A percentile compares a stretch with the other conserved stretches of the same genome.
phyloP scores from a whole-genome alignment of 64 coral and sea anemone genomes.

The Porites lutea region DNA sequence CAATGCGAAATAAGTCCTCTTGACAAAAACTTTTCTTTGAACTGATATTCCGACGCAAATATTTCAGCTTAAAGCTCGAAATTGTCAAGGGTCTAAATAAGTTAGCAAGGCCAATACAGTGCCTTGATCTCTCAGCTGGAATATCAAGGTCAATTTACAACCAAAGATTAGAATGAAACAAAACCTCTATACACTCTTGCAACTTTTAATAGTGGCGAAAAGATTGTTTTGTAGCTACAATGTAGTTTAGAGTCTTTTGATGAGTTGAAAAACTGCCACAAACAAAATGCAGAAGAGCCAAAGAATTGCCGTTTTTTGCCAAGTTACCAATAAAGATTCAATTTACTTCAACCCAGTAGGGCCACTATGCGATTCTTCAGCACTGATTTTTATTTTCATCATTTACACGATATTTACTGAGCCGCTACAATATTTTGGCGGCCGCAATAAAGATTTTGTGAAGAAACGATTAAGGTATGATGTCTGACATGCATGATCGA shows the following conservation, averaged over 20 bases:
- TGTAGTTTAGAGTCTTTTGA: background rate
- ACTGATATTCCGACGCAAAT: background rate
- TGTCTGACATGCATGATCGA: too few species aligned
- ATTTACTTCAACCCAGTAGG: background rate
- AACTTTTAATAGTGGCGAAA: background rate
- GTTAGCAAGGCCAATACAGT: background rate
- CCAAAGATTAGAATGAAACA: background rate
- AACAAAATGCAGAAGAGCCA: background rate
- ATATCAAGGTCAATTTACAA: background rate
- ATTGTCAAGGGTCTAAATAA: background rate
- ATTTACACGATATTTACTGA: too few species aligned
- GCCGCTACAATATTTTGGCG: too few species aligned
- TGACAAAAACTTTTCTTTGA: background rate
- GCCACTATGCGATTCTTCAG: background rate
- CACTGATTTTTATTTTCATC: too few species aligned
- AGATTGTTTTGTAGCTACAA: slow-evolving; percentile 12
- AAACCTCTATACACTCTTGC: background rate
- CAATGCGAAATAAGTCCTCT: background rate
- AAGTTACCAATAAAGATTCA: background rate
- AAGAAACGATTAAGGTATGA: too few species aligned
- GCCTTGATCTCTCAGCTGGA: background rate
- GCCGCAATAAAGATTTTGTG: too few species aligned
- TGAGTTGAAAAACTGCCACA: slow-evolving; percentile 9
- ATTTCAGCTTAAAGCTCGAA: background rate
- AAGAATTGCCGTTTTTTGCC: background rate